Base-by-base conservation (phyloP, 2,797 vertebrate species). In the Hydrolagus colliei region DNA sequence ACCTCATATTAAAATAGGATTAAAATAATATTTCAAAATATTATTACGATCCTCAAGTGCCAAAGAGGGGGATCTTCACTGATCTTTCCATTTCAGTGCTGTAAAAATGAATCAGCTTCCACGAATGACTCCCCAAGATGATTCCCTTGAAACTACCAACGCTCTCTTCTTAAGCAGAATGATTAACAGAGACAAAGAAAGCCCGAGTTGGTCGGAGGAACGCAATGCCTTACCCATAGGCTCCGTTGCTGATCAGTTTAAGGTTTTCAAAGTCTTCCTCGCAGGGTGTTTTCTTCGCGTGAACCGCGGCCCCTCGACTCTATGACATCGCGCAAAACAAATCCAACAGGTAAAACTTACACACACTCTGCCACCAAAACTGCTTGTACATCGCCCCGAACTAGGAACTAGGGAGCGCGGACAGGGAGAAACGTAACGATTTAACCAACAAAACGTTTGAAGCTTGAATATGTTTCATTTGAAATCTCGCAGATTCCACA, bases 251-350 rank as follows among this genome's bases (percentile, higher is more conserved):
- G 93, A 99, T 98, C 18, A 99, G 94, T 89, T 99, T 98, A 90
- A 98, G 97, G 88, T 94, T 98, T 89, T 98, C 97, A 88, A 99
- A 98, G 89, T 98, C 96, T 87, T 98, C 97, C 90, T 98, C 97
- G 85, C 95, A 95, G 0, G 97, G 97, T 0, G 96, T 90, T 94
- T 96, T 98, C 87, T 94, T 94, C 61, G 93, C 90, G 41, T 94
- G 93, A 73, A 94, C 88, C 0, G 94, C 88, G 20, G 93, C 91
- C 27, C 93, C 94, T 77, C 91, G 95, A 89, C 92, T 92, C 97
- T 98, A n/a, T n/a, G 88, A 88, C 91, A 89, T 27, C 27, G 27
- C 27, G 68, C 73, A 89, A 86, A 72, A 79, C 4, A 73, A 86
- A 86, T n/a, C 73, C 20, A 86, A 32, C 65, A 84, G 41, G 32